Percentiles rank a stretch among this genome's conserved stretches.
These are phyloP conservation scores for Callipepla squamata DNA, from an alignment of 2,113 vertebrate genomes.

Conservation along the genomic window DNA sequence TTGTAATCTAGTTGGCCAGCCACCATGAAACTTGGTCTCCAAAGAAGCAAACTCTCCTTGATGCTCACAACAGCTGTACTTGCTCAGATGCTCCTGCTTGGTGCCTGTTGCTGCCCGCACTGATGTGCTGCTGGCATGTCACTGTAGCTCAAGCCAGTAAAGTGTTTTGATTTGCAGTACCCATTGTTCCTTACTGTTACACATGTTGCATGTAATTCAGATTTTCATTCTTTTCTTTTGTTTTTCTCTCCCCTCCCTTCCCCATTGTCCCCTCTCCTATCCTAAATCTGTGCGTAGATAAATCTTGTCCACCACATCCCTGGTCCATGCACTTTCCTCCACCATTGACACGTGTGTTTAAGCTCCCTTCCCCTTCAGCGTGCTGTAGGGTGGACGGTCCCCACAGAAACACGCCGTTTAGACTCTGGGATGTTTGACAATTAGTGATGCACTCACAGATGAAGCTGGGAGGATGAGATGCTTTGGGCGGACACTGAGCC, in stretches of 20 bases:
- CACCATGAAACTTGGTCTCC: background rate
- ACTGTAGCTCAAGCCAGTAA: background rate
- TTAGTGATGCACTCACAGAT: constrained; percentile 2
- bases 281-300: constrained; percentile 70
- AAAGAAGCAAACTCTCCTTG: background rate
- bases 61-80: background rate
- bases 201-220: constrained; percentile 36
- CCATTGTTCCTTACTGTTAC: background rate
- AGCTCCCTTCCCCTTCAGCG: constrained; percentile 59
- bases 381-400: constrained; percentile 33
- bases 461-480: constrained; percentile 45
- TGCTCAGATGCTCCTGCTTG: background rate
- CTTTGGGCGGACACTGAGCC: constrained; percentile 22
- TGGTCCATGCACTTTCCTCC: constrained; percentile 77
- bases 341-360: constrained; percentile 82
- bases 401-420: constrained; percentile 23
- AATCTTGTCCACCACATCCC: constrained; percentile 79
- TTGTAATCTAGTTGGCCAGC: background rate
- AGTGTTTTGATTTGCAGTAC: background rate
- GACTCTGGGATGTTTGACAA: background rate
- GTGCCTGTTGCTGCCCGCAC: background rate
- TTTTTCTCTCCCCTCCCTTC: background rate
- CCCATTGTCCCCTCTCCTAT: background rate
- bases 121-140: background rate
- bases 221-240: background rate